These are phyloP conservation scores for Plebejus melissa DNA, from an alignment of 2,888 invertebrate species.

Conservation along the genomic window DNA sequence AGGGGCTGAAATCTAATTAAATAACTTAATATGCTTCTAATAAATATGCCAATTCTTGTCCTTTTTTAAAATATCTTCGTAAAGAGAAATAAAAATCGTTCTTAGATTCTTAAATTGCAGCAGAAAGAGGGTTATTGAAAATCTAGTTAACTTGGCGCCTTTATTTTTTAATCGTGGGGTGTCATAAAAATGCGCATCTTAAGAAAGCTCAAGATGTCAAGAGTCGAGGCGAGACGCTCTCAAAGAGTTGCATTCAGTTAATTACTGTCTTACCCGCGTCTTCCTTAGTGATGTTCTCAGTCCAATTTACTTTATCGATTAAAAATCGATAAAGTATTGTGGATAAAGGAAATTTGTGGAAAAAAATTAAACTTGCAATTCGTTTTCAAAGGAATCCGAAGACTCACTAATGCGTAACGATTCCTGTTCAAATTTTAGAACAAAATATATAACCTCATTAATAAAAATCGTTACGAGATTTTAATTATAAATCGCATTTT, in stretches of 20 bases:
- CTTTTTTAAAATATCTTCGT: not conserved
- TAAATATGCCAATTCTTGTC: not conserved
- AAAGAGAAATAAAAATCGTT: not conserved
- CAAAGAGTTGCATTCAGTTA: conserved; percentile 66
- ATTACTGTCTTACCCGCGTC: conserved; percentile 67
- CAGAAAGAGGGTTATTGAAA: conserved; percentile 7
- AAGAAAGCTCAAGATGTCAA: conserved; percentile 43
- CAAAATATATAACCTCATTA: conserved; percentile 13
- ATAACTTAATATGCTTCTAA: not conserved
- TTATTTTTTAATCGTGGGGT: conserved; percentile 37
- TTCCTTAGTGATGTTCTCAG: conserved; percentile 39
- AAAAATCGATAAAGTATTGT: no score
- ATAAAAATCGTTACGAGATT: conserved; percentile 10
- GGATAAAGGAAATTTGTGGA: conserved; percentile 1
- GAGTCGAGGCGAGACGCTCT: conserved; percentile 46
- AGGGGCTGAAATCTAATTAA: not conserved
- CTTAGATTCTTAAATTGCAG: not conserved
- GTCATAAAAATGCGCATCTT: conserved; percentile 47
- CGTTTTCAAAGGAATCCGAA: not conserved
- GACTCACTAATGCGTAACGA: not conserved
- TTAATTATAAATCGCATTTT: conserved; percentile 21
- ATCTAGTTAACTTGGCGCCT: conserved; percentile 33
- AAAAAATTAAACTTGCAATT: not conserved
- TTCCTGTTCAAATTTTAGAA: not conserved
- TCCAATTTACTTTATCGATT: conserved; percentile 35